Evolutionary conservation across 2,113 vertebrate genomes (phyloP).

Genomic region (Isurus oxyrinchus): DNA sequence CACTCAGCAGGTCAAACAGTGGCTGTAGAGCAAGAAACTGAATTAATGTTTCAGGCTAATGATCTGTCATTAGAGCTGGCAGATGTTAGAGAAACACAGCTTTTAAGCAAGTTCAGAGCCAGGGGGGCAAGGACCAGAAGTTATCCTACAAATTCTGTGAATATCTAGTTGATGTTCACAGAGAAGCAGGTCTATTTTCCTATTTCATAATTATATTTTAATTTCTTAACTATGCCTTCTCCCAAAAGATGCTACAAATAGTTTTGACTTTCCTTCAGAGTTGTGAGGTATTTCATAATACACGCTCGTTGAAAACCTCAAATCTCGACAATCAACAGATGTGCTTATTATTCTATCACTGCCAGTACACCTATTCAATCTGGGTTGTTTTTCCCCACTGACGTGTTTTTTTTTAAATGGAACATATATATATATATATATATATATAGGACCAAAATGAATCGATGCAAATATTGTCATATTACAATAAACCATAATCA

Average conservation of each 20-base stretch:
- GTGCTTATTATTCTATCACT: background rate
- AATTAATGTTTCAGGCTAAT: background rate
- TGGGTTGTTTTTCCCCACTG: background rate
- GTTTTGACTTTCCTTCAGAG: background rate
- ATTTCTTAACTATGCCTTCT: background rate
- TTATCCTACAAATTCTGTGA: background rate
- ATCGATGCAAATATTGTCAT: background rate
- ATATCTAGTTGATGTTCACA: background rate
- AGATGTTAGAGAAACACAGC: too few species aligned
- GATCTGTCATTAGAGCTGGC: too few species aligned
- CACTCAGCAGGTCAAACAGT: background rate
- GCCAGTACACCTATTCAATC: background rate
- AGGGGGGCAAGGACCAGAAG: background rate
- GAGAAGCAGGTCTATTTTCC: background rate
- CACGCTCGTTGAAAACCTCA: background rate
- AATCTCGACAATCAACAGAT: background rate
- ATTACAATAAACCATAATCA: background rate
- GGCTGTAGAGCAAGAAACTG: background rate
- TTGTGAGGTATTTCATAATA: background rate
- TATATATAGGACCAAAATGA: background rate
- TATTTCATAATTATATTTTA: background rate
- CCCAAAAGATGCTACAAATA: background rate
- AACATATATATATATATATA: background rate
- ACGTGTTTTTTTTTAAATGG: background rate
- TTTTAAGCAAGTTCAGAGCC: too few species aligned